Evolutionary conservation across 2,113 vertebrate genomes (phyloP), one percentile per base, ranked within the genome.

Genomic region (Dinomys branickii): DNA sequence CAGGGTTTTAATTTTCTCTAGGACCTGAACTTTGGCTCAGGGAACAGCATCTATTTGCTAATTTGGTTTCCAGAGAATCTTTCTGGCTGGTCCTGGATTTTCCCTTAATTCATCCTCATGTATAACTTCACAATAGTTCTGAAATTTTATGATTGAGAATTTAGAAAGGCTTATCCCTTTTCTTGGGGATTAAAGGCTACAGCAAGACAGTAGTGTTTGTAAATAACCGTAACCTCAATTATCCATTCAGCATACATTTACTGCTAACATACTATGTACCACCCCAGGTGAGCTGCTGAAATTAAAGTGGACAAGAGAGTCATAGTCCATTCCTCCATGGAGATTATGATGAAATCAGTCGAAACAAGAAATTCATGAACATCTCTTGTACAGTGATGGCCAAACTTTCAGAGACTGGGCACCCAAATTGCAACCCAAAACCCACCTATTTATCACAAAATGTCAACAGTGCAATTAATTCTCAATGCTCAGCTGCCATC

Each of bases 11-110:
- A 75, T 58, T 88, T 88, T 85, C 44, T 85, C 19, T 77, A 87
- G 63, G 83, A 56, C 56, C 50, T 93, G 69, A 93, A 56, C 28
- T 58, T 81, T 30, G 20, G 19, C 63, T 95, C 35, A 41, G 71
- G 71, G 50, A 41, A 92, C 24, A 61, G 26, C 2, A 61, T 11
- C 50, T 93, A 61, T 22, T 88, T 85, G 24, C 30, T 63, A 77
- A 88, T 44, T 52, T 75, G 58, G 65, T 41, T 91, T 58, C 44
- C 52, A 93, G 90, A 93, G 83, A 88, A 85, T 38, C 33, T 92
- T 24, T 69, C 54, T 92, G 56, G 75, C 84, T 89, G 71, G 58
- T 80, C 63, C n/a, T 85, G 58, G 77, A 26, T 93, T 88, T 88
- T 26, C 24, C 47, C 35, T 94, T 90, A 65, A 92, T 87, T 63